Evolutionary conservation across 2,888 invertebrate species (phyloP).

Genomic region (Drosophila kuntzei): DNA sequence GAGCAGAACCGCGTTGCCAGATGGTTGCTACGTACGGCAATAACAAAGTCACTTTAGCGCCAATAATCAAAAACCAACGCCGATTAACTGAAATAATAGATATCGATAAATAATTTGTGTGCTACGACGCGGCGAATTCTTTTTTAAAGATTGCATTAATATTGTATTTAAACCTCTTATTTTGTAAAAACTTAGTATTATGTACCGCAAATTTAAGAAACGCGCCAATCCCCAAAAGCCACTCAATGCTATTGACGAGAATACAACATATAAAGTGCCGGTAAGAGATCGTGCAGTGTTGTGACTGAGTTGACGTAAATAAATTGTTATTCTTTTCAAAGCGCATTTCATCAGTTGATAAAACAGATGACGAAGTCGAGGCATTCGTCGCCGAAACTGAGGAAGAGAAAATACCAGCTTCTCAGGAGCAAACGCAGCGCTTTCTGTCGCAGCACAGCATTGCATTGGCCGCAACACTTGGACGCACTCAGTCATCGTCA

Average conservation of each 20-base stretch:
- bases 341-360: constrained; percentile 39
- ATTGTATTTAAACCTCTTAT: background rate
- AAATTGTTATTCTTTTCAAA: constrained; percentile 5
- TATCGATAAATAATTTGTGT: constrained; percentile 10
- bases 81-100: background rate
- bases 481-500: constrained; percentile 77
- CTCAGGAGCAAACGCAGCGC: constrained; percentile 84
- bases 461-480: constrained; percentile 74
- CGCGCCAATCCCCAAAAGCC: constrained; percentile 49
- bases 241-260: constrained; percentile 80
- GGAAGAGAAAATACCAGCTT: constrained; percentile 84
- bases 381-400: constrained; percentile 75
- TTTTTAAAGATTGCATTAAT: constrained; percentile 33
- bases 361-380: constrained; percentile 38
- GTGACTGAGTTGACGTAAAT: background rate
- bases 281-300: constrained; percentile 53
- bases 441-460: constrained; percentile 84
- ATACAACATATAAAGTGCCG: constrained; percentile 79
- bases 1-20: background rate
- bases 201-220: constrained; percentile 60
- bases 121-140: constrained; percentile 1
- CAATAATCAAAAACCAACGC: constrained; percentile 1
- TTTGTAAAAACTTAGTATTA: constrained; percentile 4
- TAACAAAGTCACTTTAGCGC: background rate
- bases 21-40: too few species aligned